Evolutionary conservation across 2,797 vertebrate genomes (phyloP).

Genomic region (Pseudochirops corinnae): DNA sequence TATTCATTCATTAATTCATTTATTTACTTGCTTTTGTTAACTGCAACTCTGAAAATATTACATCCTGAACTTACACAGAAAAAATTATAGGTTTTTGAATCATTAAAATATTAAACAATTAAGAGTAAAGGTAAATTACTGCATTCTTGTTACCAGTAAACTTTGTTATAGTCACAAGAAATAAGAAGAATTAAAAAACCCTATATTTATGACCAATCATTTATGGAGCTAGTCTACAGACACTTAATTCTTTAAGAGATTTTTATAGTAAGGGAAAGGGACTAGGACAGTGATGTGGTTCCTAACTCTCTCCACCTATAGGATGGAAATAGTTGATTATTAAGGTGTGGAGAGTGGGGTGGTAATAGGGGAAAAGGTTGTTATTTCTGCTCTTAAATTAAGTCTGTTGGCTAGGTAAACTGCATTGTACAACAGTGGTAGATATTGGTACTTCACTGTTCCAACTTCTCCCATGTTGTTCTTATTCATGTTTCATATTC

Average conservation of each 20-base stretch:
- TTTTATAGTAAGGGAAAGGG: not conserved
- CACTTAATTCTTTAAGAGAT: not conserved
- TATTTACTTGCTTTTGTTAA: not conserved
- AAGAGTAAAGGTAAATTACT: not conserved
- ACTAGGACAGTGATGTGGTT: not conserved
- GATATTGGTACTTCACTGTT: not conserved
- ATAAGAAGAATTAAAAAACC: not conserved
- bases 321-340: not conserved
- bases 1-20: too few species aligned
- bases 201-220: not conserved
- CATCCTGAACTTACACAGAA: not conserved
- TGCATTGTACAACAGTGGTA: not conserved
- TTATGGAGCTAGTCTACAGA: not conserved
- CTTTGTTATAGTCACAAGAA: not conserved
- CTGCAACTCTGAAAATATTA: not conserved
- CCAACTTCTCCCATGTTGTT: not conserved
- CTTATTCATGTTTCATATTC: not conserved
- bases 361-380: not conserved
- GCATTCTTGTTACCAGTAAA: not conserved
- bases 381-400: not conserved
- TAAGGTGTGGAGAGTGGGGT: not conserved
- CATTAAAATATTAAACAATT: not conserved
- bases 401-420: not conserved
- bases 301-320: not conserved
- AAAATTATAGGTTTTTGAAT: not conserved